Conservation (phyloP, 2,797 vertebrate species). For the Sebastes melanostomus region DNA sequence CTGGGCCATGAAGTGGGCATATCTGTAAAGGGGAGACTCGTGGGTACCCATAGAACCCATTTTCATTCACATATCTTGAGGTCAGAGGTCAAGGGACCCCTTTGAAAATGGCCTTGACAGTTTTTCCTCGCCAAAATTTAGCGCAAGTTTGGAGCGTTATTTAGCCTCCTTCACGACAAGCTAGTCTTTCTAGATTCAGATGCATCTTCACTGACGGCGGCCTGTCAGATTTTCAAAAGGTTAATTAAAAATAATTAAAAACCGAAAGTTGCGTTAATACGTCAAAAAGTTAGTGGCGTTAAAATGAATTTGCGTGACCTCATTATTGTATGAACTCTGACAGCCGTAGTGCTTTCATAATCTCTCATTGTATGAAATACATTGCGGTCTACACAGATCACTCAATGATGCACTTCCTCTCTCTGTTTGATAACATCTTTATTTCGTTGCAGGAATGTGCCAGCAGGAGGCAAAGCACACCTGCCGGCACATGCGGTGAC, state of each 20-base stretch:
- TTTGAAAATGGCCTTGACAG: too few relatives aligned
- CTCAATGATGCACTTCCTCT: constrained; percentile 11
- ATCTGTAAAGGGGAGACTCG: too few relatives aligned
- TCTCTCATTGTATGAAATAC: neutral
- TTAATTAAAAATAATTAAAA: neutral
- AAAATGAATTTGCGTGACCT: neutral
- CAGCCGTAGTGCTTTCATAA: neutral
- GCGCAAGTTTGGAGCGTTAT: neutral
- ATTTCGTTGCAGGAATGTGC: constrained; percentile 43
- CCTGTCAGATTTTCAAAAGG: neutral
- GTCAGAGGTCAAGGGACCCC: too few relatives aligned
- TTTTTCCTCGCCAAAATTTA: too few relatives aligned
- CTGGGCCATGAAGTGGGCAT: too few relatives aligned
- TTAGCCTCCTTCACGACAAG: too few relatives aligned
- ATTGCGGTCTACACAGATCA: constrained; percentile 11
- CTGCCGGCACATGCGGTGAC: constrained; percentile 44
- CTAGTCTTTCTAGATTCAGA: too few relatives aligned
- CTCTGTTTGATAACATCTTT: constrained; percentile 39
- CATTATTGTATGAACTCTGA: neutral
- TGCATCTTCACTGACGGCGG: neutral
- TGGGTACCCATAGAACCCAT: too few relatives aligned
- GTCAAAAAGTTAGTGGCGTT: neutral
- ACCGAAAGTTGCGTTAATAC: neutral
- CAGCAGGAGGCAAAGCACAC: constrained; percentile 50
- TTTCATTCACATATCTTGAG: too few relatives aligned